These are phyloP conservation scores for Hirtodrosophila alboralis DNA, from an alignment of 2,888 invertebrate species.

Conservation along the genomic window DNA sequence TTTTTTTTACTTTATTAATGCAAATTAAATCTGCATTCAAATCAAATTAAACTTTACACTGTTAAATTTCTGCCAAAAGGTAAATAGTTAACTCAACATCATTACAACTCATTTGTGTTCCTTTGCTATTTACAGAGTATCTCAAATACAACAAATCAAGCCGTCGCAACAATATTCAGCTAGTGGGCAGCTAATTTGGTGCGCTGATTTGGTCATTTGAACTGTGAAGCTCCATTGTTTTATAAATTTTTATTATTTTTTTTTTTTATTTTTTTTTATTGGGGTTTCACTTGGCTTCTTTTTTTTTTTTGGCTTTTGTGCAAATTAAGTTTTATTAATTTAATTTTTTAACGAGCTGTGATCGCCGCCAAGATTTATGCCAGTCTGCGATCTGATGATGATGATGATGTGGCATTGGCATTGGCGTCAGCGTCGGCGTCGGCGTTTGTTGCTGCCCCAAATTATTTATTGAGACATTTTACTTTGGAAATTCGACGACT, in stretches of 20 bases:
- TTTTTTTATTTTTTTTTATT: no score
- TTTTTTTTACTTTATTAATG: no score
- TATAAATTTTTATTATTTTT: no score
- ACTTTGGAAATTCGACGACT: constrained; percentile 35
- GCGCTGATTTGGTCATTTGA: constrained; percentile 70
- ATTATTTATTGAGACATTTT: constrained; percentile 71
- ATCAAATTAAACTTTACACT: no score
- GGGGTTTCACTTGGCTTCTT: constrained; percentile 17
- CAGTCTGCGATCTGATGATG: constrained; percentile 12
- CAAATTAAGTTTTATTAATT: constrained; percentile 77
- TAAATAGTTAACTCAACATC: no score
- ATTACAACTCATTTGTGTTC: no score
- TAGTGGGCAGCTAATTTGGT: constrained; percentile 74
- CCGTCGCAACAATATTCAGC: constrained; percentile 26
- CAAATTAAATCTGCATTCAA: no score
- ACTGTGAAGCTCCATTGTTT: constrained; percentile 50
- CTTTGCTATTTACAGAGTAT: no score
- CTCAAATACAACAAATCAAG: constrained; percentile 5
- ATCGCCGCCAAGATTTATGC: constrained; percentile 67
- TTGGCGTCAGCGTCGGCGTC: constrained; percentile 19
- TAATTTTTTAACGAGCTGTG: constrained; percentile 75
- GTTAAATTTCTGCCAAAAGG: no score
- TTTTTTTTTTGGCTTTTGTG: constrained; percentile 49
- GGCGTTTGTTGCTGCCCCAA: constrained; percentile 27
- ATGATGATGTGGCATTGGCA: constrained; percentile 22